Base-by-base conservation (phyloP, 2,797 vertebrate genomes). In the Dendrocincla fuliginosa region DNA sequence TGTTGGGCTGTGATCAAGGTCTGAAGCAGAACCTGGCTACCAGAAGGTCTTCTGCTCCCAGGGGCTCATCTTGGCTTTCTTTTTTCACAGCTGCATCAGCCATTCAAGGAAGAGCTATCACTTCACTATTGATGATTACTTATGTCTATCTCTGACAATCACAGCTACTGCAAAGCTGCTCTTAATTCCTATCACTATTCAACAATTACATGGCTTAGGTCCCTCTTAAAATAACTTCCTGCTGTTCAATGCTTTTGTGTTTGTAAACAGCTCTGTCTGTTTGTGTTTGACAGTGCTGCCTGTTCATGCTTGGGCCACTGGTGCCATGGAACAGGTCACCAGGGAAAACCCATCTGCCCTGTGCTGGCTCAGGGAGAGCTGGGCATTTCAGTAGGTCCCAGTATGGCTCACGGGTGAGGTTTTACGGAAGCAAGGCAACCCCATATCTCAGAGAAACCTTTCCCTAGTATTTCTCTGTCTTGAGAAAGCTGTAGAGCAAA, bases 1-100 rank as follows among this genome's bases (percentile, higher is more conserved):
- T 85, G 17, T 8, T 89, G 52, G 49, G 37, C n/a, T 85, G 37
- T 16, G 35, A 71, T 61, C 68, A 91, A 89, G 25, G 56, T 80
- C 79, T 94, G 89, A 95, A 95, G 77, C 22, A 67, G 55, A 94
- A 39, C 56, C n/a, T 87, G 84, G 75, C 49, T 89, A 90, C 57
- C 39, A 81, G 65, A 75, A 85, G 37, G 37, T 15, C 22, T 89
- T 77, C 79, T 83, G 24, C 61, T 92, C 64, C 56, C 41, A 35
- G 37, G 37, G 75, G 49, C 13, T 89, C 59, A 24, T 60, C 37
- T 70, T 30, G 44, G 44, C 28, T 79, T 50, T 37, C 22, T 28
- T 30, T 8, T 4, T 2, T 1, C 23, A 55, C 33, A 74, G n/a
- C 44, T 83, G n/a, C 37, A 60, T 42, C 52, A 89, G 12, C 44